Base-by-base conservation (phyloP, 2,113 vertebrate species). In the Phocoena sinus region DNA sequence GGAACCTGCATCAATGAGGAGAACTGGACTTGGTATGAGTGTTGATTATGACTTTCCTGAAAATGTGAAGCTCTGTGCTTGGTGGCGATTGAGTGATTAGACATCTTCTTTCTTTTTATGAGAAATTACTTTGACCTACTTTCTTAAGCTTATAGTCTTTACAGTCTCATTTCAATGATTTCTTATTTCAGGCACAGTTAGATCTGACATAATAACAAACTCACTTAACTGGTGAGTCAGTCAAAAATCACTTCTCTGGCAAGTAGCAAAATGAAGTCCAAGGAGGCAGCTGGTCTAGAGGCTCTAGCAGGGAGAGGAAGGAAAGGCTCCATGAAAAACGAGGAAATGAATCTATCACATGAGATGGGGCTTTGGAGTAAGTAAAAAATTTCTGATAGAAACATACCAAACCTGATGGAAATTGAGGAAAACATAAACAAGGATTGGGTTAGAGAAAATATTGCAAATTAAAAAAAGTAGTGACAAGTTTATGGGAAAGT, bases 151-250 rank as follows among this genome's bases (percentile, higher is more conserved):
- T 86, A 50, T 2, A 21, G 31, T 85, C 85, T 73, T 95, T 60
- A 44, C 3, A 36, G 70, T 89, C 62, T 96, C 60, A 4, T 96
- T 91, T 91, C 77, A 95, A 89, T 97, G 88, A 93, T 79, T 96
- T 94, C 93, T 98, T 96, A 90, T 96, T 98, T 97, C 84, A 96
- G 89, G 85, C 80, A 3, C 53, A 90, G 91, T 85, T 90, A 97
- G 80, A 83, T 93, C 73, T 97, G 83, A 93, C 83, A 71, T 67
- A 94, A 88, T 92, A 23, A 91, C 95, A 93, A 96, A 77, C 28
- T 97, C 85, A 70, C 28, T 98, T 97, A 97, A 95, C 89, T 97
- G 95, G 60, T 25, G 20, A 95, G 77, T 95, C 91, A 93, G 67
- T 97, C 53, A 97, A 95, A 97, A 95, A 87, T 85, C 60, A 79